These are phyloP conservation scores for Andrena haemorrhoa DNA, from an alignment of 2,888 invertebrate genomes.

Conservation along the genomic window DNA sequence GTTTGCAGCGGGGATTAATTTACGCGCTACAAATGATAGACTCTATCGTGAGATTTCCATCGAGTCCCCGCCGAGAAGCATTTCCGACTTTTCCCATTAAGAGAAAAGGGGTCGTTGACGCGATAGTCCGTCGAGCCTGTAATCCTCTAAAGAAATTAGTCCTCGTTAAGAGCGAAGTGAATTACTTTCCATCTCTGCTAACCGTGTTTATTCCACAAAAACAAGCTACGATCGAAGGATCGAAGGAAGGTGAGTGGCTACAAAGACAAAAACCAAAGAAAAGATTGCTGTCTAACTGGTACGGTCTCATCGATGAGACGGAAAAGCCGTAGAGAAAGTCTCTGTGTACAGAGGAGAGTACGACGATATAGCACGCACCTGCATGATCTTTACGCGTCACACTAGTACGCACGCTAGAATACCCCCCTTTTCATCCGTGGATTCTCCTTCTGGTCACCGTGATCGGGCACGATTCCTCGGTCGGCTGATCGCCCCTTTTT, in stretches of 20 bases:
- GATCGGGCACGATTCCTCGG: neutral
- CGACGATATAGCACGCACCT: constrained; percentile 55
- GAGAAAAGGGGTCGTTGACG: neutral
- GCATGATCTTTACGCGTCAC: constrained; percentile 68
- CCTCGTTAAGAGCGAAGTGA: constrained; percentile 51
- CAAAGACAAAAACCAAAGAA: constrained; percentile 23
- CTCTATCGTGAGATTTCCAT: neutral
- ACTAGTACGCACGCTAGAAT: constrained; percentile 71
- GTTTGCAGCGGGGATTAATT: constrained; percentile 61
- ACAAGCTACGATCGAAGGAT: constrained; percentile 85
- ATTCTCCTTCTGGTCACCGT: neutral
- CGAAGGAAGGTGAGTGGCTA: constrained; percentile 83
- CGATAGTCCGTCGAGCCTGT: neutral
- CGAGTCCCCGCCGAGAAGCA: neutral
- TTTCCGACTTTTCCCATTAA: neutral
- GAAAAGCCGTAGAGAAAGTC: constrained; percentile 46
- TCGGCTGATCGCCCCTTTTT: constrained; percentile 60
- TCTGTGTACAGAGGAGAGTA: constrained; percentile 21
- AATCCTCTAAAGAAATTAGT: constrained; percentile 44
- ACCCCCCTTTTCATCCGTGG: constrained; percentile 14
- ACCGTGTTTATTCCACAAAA: constrained; percentile 81
- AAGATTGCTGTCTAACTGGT: constrained; percentile 41
- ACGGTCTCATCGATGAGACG: constrained; percentile 41
- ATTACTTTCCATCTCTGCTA: constrained; percentile 73
- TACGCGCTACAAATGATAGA: neutral